phyloP scores from a whole-genome alignment of 2,113 vertebrate genomes.

The Misgurnus anguillicaudatus region DNA sequence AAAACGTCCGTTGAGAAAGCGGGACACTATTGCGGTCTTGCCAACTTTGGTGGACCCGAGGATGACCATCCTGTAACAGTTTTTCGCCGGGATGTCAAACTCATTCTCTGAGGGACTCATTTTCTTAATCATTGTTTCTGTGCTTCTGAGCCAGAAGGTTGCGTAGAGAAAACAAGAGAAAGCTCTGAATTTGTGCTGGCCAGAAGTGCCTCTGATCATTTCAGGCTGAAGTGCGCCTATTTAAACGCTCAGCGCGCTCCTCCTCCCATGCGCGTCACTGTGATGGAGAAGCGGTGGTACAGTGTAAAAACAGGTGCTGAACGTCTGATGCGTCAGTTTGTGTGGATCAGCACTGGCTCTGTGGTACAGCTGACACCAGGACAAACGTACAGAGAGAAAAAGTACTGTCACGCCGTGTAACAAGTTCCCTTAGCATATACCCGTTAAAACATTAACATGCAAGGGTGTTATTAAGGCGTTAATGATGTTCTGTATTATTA shows the following conservation, averaged over 20 bases:
- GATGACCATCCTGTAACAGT: constrained; percentile 97
- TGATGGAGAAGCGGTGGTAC: not conserved
- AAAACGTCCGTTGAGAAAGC: constrained; percentile 92
- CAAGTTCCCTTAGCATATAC: not conserved
- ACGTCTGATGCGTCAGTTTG: constrained; percentile 58
- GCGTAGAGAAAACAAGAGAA: not conserved
- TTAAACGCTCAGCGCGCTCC: constrained; percentile 47
- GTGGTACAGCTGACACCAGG: constrained; percentile 31
- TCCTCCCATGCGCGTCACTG: constrained; percentile 62
- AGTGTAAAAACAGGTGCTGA: constrained; percentile 43
- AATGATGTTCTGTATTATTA: not conserved
- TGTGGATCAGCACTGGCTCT: constrained; percentile 14
- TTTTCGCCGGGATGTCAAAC: constrained; percentile 90
- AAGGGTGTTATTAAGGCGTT: not conserved
- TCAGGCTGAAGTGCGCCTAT: constrained; percentile 34
- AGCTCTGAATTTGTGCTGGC: not conserved
- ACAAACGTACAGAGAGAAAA: constrained; percentile 5
- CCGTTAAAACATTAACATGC: not conserved
- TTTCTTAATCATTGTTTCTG: constrained; percentile 86
- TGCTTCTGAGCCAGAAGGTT: not conserved
- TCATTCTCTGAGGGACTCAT: constrained; percentile 88
- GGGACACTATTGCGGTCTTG: constrained; percentile 95
- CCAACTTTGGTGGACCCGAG: constrained; percentile 97
- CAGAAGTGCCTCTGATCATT: not conserved
- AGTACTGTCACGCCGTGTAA: constrained; percentile 15